Evolutionary conservation across 2,797 vertebrate genomes (phyloP), one percentile per base, ranked within the genome.

Genomic region (Babyrousa celebensis): DNA sequence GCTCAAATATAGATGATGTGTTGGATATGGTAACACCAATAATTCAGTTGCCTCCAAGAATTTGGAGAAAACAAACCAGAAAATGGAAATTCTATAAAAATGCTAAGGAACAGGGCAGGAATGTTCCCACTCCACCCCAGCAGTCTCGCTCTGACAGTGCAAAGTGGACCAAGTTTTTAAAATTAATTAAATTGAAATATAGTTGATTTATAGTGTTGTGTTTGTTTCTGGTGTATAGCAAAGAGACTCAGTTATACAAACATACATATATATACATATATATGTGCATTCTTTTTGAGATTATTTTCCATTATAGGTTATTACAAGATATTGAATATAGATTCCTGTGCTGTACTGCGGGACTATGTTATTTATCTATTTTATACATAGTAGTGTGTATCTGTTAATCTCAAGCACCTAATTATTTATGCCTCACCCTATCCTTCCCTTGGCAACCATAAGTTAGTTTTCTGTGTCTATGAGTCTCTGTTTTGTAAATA

Each of bases 41-140:
- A 89, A 85, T 78, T 72, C 8, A 85, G 20, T 32, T 48, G 1
- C 29, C 10, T 85, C 52, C 63, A 95, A 58, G 29, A 94, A 56
- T 74, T 93, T 93, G 63, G 70, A 89, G 52, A 79, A 82, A 89
- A 11, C 68, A 36, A 89, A 62, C 36, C 27, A 75, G 60, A 96
- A 90, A 93, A 54, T 82, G 63, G 56, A 93, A 93, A 95, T 54
- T 93, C 54, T 91, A 17, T 88, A 56, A 40, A 90, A 82, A 4
- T 78, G 54, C 21, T 48, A 60, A 75, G 36, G 83, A 91, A 63
- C 1, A 52, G 32, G 36, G 20, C 7, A 88, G 48, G 20, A 40
- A 74, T 52, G 60, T 79, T 79, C 48, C 62, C 27, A 82, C 20
- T 25, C 29, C 17, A 18, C 9, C 12, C 32, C n/a, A n/a, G 14